phyloP scores from a whole-genome alignment of 2,113 vertebrate genomes.

The Lepisosteus oculatus region DNA sequence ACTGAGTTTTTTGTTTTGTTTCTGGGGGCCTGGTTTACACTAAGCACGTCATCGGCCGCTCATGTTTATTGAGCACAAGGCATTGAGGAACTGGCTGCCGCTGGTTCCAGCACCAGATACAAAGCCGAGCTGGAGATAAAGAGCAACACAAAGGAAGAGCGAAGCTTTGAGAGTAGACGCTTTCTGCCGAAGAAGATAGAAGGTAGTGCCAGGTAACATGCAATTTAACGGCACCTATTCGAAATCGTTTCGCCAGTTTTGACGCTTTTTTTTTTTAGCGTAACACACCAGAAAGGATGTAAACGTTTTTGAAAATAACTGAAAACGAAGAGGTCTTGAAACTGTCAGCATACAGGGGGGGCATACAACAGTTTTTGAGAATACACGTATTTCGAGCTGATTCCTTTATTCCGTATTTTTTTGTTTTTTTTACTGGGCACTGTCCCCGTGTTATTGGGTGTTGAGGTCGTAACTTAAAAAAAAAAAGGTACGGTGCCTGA shows the following conservation, averaged over 20 bases:
- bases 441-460: no score
- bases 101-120: conserved; percentile 71
- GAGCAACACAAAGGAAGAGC: conserved; percentile 50
- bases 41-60: conserved; percentile 34
- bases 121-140: conserved; percentile 54
- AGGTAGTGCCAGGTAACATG: conserved; percentile 54
- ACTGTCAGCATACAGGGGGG: not conserved
- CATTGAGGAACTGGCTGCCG: conserved; percentile 69
- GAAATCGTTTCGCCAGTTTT: no score
- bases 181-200: conserved; percentile 59
- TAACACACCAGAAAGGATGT: not conserved
- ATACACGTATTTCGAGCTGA: not conserved
- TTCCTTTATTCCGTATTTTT: not conserved
- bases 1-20: not conserved
- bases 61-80: conserved; percentile 59
- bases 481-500: no score
- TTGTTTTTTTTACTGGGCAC: no score
- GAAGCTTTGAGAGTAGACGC: conserved; percentile 27
- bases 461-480: no score
- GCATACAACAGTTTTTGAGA: not conserved
- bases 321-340: conserved; percentile 14
- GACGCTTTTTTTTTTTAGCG: not conserved
- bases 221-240: not conserved
- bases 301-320: not conserved
- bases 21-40: conserved; percentile 16